Percentiles rank a stretch among this genome's conserved stretches.
Evolutionary conservation across 1,140 invertebrate species (phyloP).

Genomic region (Copidosoma floridanum): DNA sequence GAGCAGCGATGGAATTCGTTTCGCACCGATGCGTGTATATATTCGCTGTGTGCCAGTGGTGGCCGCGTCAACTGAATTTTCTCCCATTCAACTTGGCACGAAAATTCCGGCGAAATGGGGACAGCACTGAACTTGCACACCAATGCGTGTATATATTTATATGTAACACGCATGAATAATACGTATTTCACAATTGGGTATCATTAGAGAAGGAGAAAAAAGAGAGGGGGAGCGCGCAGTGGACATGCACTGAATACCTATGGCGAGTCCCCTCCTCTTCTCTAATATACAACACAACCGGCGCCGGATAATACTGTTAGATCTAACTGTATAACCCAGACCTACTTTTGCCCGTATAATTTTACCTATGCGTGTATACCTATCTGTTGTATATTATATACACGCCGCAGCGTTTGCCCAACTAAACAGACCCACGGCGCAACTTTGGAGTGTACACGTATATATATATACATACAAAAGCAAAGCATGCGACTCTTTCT

Average conservation of each 20-base stretch:
- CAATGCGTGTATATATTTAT: not conserved
- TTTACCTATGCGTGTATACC: no score
- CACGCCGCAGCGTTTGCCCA: slow-evolving; percentile 23
- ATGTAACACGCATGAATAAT: not conserved
- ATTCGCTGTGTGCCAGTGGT: not conserved
- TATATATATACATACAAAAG: not conserved
- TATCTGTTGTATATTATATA: no score
- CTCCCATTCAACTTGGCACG: not conserved
- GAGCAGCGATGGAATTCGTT: no score
- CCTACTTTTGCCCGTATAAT: slow-evolving; percentile 47
- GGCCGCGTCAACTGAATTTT: not conserved
- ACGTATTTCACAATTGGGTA: not conserved
- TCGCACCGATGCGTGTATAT: no score
- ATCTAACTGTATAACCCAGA: slow-evolving; percentile 54
- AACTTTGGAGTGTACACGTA: not conserved
- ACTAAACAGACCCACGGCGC: slow-evolving; percentile 1
- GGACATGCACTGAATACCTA: slow-evolving; percentile 8
- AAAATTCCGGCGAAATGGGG: not conserved
- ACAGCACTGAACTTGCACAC: no score
- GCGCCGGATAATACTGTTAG: slow-evolving; percentile 50
- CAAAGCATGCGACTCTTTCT: not conserved
- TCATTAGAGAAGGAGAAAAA: not conserved
- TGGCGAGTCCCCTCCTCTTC: no score
- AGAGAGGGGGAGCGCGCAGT: not conserved
- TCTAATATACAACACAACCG: no score